These are phyloP conservation scores for Eupsilia transversa DNA, from an alignment of 2,888 invertebrate species.

Conservation along the genomic window DNA sequence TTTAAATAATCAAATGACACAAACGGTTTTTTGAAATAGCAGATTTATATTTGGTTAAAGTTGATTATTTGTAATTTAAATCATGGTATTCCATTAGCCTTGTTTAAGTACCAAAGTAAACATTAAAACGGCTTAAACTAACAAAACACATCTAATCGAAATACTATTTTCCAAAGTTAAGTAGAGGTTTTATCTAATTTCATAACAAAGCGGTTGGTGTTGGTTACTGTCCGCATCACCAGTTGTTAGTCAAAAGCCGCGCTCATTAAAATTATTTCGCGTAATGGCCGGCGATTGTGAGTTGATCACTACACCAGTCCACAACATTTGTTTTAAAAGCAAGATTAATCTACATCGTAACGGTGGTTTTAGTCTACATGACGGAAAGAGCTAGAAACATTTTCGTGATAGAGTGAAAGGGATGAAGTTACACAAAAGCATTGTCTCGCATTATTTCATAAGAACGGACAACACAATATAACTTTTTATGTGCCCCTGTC, in stretches of 20 bases:
- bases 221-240: slow-evolving; percentile 35
- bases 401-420: slow-evolving; percentile 16
- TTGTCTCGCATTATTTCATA: slow-evolving; percentile 50
- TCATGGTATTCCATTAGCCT: background rate
- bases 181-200: background rate
- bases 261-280: slow-evolving; percentile 57
- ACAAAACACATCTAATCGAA: too few relatives aligned
- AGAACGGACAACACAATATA: slow-evolving; percentile 48
- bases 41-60: background rate
- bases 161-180: background rate
- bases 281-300: slow-evolving; percentile 58
- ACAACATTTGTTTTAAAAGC: slow-evolving; percentile 65
- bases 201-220: slow-evolving; percentile 27
- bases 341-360: slow-evolving; percentile 61
- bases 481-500: slow-evolving; percentile 44
- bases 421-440: slow-evolving; percentile 30
- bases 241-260: slow-evolving; percentile 56
- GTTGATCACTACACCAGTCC: slow-evolving; percentile 59
- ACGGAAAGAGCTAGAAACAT: slow-evolving; percentile 18
- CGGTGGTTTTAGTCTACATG: slow-evolving; percentile 27
- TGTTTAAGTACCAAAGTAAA: background rate
- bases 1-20: background rate
- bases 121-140: too few relatives aligned
- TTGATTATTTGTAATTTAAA: background rate
- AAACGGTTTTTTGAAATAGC: too few relatives aligned